Evolutionary conservation across 2,113 vertebrate genomes (phyloP).

Genomic region (human (Homo sapiens)): GRCh38 chr2:237316001-237316500

Average conservation of each 20-base stretch:
- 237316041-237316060: background rate
- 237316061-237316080: background rate
- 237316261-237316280: background rate
- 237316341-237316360: too few species aligned
- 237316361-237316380: background rate
- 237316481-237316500: background rate
- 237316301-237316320: accelerated
- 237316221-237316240: background rate
- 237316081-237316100: background rate
- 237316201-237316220: accelerated
- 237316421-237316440: background rate
- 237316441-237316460: background rate
- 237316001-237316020: background rate
- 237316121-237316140: background rate
- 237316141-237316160: accelerated
- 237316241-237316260: accelerated
- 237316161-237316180: background rate
- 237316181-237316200: background rate
- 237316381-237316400: background rate
- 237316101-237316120: background rate
- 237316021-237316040: background rate
- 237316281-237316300: accelerated
- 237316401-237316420: accelerated
- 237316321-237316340: accelerated
- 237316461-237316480: background rate